Base-by-base conservation (phyloP, 2,797 vertebrate genomes). In the Urosaurus nigricauda region DNA sequence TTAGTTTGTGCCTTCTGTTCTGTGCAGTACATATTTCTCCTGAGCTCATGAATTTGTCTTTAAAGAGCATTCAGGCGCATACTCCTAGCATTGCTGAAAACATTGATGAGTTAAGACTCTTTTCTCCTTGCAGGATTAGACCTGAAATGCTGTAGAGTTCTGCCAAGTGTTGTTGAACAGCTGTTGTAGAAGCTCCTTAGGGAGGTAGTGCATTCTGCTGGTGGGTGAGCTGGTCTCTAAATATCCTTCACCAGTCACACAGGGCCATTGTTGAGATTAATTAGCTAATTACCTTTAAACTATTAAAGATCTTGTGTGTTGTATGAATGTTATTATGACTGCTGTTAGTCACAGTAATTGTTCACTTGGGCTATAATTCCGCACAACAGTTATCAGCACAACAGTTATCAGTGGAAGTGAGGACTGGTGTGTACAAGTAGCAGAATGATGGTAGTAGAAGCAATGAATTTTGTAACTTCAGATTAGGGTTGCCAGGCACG, bases 281-380 rank as follows among this genome's bases (percentile, higher is more conserved):
- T 91, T 90, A 93, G 77, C 53, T 92, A 73, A 74, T 32, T 71
- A 0, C 79, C 91, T 91, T 86, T 1, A 86, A 86, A 88, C 26
- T 40, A 83, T 92, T 88, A 84, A 53, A 92, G 70, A 86, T 92
- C 73, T 63, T 84, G 75, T 40, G 17, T 82, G 70, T 84, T 88
- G 83, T 79, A n/a, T 92, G 29, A 80, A 84, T 43, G 71, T 88
- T 84, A 35, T 70, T 94, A 89, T 73, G 85, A 84, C 26, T 85
- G 16, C 90, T 4, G 63, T 82, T 86, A 6, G 60, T 82, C 77
- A 19, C 37, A 47, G 24, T 86, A 80, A 80, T 83, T 85, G 74
- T 81, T 90, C 37, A 6, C 86, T 5, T 53, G 73, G 81, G 51
- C 8, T 71, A 35, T 74, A 90, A 87, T 68, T 17, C 81, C 5